These are phyloP conservation scores for Acanthaster planci DNA, from an alignment of 35 echinoderm and acorn worm species.

Conservation along the genomic window DNA sequence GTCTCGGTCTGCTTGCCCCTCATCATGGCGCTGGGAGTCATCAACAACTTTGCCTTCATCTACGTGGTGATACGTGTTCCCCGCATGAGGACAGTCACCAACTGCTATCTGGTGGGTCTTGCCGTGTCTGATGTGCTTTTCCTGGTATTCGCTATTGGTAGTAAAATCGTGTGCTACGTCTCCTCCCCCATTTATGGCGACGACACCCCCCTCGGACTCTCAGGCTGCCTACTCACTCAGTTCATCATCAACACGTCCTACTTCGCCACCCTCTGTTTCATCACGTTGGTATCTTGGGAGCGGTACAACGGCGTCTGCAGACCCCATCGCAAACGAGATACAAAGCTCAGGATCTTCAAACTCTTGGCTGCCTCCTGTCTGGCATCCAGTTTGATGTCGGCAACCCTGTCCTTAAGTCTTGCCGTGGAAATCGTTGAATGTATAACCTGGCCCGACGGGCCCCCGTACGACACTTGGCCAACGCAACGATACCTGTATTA, in stretches of 20 bases:
- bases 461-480: conserved; percentile 47
- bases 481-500: conserved; percentile 29
- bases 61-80: conserved; percentile 75
- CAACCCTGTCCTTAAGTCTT: conserved; percentile 58
- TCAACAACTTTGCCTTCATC: conserved; percentile 82
- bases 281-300: conserved; percentile 81
- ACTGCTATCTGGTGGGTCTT: conserved; percentile 79
- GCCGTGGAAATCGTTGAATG: conserved; percentile 33
- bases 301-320: conserved; percentile 81
- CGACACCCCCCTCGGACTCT: conserved; percentile 52
- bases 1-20: conserved; percentile 57
- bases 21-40: conserved; percentile 48
- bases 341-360: conserved; percentile 41
- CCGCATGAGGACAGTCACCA: conserved; percentile 82
- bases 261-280: conserved; percentile 86
- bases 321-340: conserved; percentile 50
- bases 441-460: conserved; percentile 45
- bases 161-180: conserved; percentile 64
- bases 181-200: conserved; percentile 53
- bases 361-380: conserved; percentile 51
- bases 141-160: conserved; percentile 66
- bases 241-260: conserved; percentile 71
- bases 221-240: conserved; percentile 66
- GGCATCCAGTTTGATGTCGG: conserved; percentile 57
- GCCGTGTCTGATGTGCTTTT: conserved; percentile 82